Conservation (phyloP, 1,140 invertebrate species). For the Choristoneura fumiferana region DNA sequence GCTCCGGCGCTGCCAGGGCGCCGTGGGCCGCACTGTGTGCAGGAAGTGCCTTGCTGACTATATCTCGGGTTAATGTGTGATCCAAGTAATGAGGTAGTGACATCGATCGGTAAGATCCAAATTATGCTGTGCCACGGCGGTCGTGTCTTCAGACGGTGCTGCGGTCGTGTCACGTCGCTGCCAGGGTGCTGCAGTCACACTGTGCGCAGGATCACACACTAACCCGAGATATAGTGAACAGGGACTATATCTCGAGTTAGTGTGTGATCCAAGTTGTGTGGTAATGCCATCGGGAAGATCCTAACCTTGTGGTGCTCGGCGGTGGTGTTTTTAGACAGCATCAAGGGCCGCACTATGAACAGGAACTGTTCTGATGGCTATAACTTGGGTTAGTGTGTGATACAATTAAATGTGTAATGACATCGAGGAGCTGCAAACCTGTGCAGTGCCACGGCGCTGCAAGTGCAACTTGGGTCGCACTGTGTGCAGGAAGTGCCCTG, state of each 20-base stretch:
- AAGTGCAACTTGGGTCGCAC: constrained; percentile 46
- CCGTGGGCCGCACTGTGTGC: constrained; percentile 47
- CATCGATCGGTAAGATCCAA: constrained; percentile 41
- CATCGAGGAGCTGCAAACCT: no score
- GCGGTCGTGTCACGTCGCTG: constrained; percentile 56
- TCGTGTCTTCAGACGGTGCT: constrained; percentile 48
- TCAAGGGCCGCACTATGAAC: no score
- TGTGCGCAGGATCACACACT: constrained; percentile 56
- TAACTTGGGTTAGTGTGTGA: no score
- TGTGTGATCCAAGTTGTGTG: no score
- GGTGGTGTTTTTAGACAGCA: constrained; percentile 50
- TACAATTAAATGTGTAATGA: no score
- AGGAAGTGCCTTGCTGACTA: constrained; percentile 63
- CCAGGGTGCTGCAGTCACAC: constrained; percentile 45
- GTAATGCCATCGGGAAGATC: constrained; percentile 33
- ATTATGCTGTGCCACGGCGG: constrained; percentile 48
- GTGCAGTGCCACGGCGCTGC: constrained; percentile 57
- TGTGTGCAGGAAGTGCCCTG: constrained; percentile 60
- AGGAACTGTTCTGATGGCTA: no score
- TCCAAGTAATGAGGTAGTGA: constrained; percentile 40
- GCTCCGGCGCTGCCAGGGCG: constrained; percentile 52
- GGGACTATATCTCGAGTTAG: constrained; percentile 62
- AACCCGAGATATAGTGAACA: no score
- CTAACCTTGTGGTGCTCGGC: constrained; percentile 48
- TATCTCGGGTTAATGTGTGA: constrained; percentile 49